Percentiles rank a stretch among this genome's conserved stretches.
Evolutionary conservation across 2,113 vertebrate species (phyloP).

Genomic region (Vireo altiloquus): DNA sequence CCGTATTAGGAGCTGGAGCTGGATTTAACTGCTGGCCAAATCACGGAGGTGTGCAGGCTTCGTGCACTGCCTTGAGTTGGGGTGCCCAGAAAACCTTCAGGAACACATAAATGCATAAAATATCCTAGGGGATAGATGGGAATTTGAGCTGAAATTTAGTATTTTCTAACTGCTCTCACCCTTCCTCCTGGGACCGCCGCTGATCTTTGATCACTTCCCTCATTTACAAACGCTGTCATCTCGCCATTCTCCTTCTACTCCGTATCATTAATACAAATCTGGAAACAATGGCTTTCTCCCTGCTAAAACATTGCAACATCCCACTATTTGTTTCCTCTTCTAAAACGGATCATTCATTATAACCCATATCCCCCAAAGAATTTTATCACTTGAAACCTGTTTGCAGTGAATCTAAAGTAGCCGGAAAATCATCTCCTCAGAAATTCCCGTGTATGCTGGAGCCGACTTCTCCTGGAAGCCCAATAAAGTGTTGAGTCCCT

Average conservation of each 20-base stretch:
- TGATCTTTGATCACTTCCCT: conserved; percentile 52
- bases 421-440: conserved; percentile 28
- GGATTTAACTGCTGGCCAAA: neutral
- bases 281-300: conserved; percentile 51
- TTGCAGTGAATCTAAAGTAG: conserved; percentile 64
- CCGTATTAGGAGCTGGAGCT: neutral
- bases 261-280: conserved; percentile 52
- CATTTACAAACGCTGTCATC: conserved; percentile 40
- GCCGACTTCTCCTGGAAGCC: conserved; percentile 37
- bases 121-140: neutral
- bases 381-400: conserved; percentile 64
- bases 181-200: neutral
- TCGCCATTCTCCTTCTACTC: conserved; percentile 6
- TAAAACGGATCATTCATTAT: conserved; percentile 43
- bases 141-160: neutral
- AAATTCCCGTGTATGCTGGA: neutral
- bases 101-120: neutral
- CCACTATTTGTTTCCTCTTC: conserved; percentile 53
- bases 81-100: neutral
- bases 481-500: conserved; percentile 47
- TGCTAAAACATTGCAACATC: conserved; percentile 54
- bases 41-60: neutral
- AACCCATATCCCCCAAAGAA: conserved; percentile 61
- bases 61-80: neutral
- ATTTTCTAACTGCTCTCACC: conserved; percentile 39